Base-by-base conservation (phyloP, 2,797 vertebrate genomes). In the Heterohyrax brucei region DNA sequence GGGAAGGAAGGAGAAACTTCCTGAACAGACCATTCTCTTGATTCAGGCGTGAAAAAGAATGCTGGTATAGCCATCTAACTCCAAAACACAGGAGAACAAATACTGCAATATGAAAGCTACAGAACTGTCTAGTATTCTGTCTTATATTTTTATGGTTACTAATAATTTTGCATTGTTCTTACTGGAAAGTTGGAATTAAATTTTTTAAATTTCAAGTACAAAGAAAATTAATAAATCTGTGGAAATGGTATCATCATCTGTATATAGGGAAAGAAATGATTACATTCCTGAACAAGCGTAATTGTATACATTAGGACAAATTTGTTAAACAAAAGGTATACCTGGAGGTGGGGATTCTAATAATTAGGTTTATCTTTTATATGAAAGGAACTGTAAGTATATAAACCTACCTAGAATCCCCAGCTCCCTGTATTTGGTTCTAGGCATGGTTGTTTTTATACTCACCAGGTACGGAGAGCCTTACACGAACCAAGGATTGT, bases 191-290 rank as follows among this genome's bases (percentile, higher is more conserved):
- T 79, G 12, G 12, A 64, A 81, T 94, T 50, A 48, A 56, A 39
- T 39, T 39, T 81, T 94, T 95, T 68, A 80, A 70, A 3, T 82
- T 92, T 95, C 61, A 73, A 81, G 53, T 70, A 88, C 24, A 80
- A 76, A 79, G 24, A 64, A 93, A 93, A 75, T 62, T 59, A 92
- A 85, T 14, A 82, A 87, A 18, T 79, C 79, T 92, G 12, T 94
- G 39, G n/a, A 93, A 93, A 85, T 50, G 26, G 22, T 21, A 76
- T 78, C 44, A 21, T 50, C 5, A 64, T 72, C 70, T 79, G 3
- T 66, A 86, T 26, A 72, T 94, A 97, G n/a, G 53, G 26, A 87
- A 90, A 62, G 2, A 91, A 50, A 88, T 21, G 24, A 86, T 68
- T 80, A 89, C 16, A 68, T 77, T 85, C 94, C n/a, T 84, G 61